A percentile compares a stretch with the other conserved stretches of the same genome.
These are phyloP conservation scores for Mythimna vitellina DNA, from an alignment of 2,888 invertebrate species.

Conservation along the genomic window DNA sequence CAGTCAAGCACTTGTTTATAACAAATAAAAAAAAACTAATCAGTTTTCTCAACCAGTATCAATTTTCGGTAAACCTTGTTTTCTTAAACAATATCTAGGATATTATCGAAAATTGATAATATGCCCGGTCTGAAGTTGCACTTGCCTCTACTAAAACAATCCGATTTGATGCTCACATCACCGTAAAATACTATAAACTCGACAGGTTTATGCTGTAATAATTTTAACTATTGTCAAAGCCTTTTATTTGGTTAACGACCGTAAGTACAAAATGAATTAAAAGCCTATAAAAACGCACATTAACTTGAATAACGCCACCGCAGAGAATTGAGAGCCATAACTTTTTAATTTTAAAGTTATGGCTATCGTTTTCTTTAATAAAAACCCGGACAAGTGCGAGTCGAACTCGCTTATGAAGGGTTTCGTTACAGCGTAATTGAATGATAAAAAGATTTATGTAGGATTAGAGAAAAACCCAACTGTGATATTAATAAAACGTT, in stretches of 20 bases:
- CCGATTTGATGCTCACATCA: slow-evolving; percentile 15
- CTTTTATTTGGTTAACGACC: slow-evolving; percentile 52
- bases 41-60: too few species aligned
- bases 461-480: too few species aligned
- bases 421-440: too few species aligned
- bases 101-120: background rate
- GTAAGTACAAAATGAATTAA: slow-evolving; percentile 53
- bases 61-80: too few species aligned
- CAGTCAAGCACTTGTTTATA: too few species aligned
- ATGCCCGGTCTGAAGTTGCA: background rate
- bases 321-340: slow-evolving; percentile 9
- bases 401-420: too few species aligned
- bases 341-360: slow-evolving; percentile 32
- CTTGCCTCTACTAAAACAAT: background rate
- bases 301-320: slow-evolving; percentile 35
- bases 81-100: background rate
- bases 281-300: slow-evolving; percentile 42
- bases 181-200: slow-evolving; percentile 29
- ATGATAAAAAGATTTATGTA: too few species aligned
- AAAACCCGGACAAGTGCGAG: background rate
- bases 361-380: background rate
- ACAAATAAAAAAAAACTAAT: too few species aligned
- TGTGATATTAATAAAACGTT: too few species aligned
- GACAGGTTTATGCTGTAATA: slow-evolving; percentile 38
- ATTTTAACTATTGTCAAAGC: slow-evolving; percentile 48